Percentiles rank a stretch among this genome's conserved stretches.
These are phyloP conservation scores for Synanceia verrucosa DNA, from an alignment of 2,797 vertebrate genomes.

Conservation along the genomic window DNA sequence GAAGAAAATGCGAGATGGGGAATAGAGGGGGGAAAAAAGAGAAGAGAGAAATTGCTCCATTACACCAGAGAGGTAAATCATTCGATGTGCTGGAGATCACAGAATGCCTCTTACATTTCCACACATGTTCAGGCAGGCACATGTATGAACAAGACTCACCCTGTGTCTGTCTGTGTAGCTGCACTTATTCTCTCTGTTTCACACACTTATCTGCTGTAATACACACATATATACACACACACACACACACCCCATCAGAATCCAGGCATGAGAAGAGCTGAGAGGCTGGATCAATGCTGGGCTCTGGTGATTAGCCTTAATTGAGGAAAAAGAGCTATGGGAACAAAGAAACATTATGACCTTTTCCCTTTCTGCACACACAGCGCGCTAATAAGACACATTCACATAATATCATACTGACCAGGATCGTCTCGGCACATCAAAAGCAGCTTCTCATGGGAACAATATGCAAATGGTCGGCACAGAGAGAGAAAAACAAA, in stretches of 20 bases:
- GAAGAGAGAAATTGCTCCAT: slow-evolving; percentile 80
- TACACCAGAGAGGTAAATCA: slow-evolving; percentile 84
- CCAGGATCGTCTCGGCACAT: slow-evolving; percentile 60
- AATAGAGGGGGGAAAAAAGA: slow-evolving; percentile 32
- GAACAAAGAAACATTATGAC: slow-evolving; percentile 83
- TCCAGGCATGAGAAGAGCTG: slow-evolving; percentile 69
- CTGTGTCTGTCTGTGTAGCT: slow-evolving; percentile 17
- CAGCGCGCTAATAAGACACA: slow-evolving; percentile 73
- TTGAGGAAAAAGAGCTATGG: slow-evolving; percentile 79
- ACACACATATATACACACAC: slow-evolving; percentile 14
- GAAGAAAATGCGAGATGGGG: slow-evolving; percentile 54
- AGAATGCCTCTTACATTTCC: slow-evolving; percentile 74
- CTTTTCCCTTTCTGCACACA: slow-evolving; percentile 76
- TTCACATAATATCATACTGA: slow-evolving; percentile 73
- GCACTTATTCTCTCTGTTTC: slow-evolving; percentile 24
- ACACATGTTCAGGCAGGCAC: slow-evolving; percentile 46
- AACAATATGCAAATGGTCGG: slow-evolving; percentile 68
- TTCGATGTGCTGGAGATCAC: slow-evolving; percentile 71
- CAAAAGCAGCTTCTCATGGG: slow-evolving; percentile 71
- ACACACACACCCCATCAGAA: slow-evolving; percentile 40
- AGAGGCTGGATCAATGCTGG: slow-evolving; percentile 80
- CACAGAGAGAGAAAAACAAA: slow-evolving; percentile 73
- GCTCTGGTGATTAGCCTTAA: slow-evolving; percentile 81
- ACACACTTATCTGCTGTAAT: background rate
- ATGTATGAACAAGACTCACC: slow-evolving; percentile 49